Evolutionary conservation across 2,888 invertebrate species (phyloP), one percentile per base, ranked within the genome.

Genomic region (Catotricha subobsoleta): DNA sequence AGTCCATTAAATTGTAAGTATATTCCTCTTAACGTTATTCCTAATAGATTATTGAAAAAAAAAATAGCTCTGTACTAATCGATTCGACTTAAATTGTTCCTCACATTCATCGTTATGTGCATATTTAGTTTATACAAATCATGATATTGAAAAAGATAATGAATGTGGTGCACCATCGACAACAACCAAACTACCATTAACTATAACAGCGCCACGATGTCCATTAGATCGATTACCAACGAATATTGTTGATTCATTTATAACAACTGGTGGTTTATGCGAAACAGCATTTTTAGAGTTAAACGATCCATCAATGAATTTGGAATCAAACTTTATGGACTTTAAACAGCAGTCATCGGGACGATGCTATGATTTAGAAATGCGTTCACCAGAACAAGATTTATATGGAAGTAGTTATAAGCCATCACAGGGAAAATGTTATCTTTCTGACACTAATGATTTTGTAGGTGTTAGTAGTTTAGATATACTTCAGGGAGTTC

Each of bases 401-500:
- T 27, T 25, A 27, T 34, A 41, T 34, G 35, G 28, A 7, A 27
- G 28, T 27, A 34, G 35, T 15, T 28, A 28, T 29, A 35, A 41
- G 23, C 27, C 35, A 30, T 28, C 35, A 29, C 21, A 36, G 12
- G 41, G 30, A 19, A 39, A 39, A 36, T 35, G 19, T 15, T 21
- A n/a, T 36, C 25, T 21, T n/a, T 29, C 28, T 23, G 50, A 50
- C 41, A 47, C 45, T 44, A 50, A 50, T 45, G 61, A 60, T 42
- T 59, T 56, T 42, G 55, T 61, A 21, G 62, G 61, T 36, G 58
- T 60, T 8, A 57, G 59, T 46, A 55, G 59, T 21, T 52, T 62
- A 44, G 62, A 62, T 45, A 63, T 62, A 44, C 48, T 62, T 27
- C 60, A 62, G 45, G 62, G 61, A 42, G 55, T 62, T 45, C 54